These are phyloP conservation scores for Solenopsis invicta DNA, from an alignment of 1,140 invertebrate species.

Conservation along the genomic window DNA sequence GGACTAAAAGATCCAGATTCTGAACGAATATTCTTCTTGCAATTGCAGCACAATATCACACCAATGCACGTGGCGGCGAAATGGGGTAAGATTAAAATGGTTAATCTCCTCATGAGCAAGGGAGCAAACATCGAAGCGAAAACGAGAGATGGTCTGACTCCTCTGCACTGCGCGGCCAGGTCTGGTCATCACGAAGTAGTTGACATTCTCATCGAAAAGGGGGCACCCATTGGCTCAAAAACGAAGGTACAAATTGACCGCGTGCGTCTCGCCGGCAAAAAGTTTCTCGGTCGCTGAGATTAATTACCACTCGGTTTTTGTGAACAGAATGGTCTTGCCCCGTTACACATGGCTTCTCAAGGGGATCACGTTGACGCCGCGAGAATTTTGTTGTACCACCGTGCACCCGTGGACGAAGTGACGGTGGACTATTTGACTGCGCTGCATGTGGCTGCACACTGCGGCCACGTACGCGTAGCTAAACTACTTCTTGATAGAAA, in stretches of 20 bases:
- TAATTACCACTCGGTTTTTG: conserved; percentile 58
- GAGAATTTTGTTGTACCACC: conserved; percentile 95
- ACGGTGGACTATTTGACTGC: conserved; percentile 99
- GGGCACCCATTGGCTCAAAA: conserved; percentile 97
- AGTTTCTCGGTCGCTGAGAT: neutral
- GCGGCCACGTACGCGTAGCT: conserved; percentile 97
- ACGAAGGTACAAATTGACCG: conserved; percentile 93
- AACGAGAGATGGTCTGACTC: conserved; percentile 97
- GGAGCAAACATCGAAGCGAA: conserved; percentile 97
- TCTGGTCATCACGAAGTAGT: conserved; percentile 99
- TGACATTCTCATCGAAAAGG: conserved; percentile 95
- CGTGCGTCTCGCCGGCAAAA: neutral
- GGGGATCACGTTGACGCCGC: conserved; percentile 99
- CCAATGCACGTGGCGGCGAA: conserved; percentile 98
- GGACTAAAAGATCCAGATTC: neutral
- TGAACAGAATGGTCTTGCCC: conserved; percentile 94
- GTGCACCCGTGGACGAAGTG: conserved; percentile 98
- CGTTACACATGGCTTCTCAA: conserved; percentile 97
- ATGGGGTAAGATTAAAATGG: conserved; percentile 98
- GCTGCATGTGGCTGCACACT: conserved; percentile 98
- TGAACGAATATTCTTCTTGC: conserved; percentile 4
- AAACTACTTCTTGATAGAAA: conserved; percentile 97
- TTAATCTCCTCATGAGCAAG: conserved; percentile 93
- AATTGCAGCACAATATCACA: conserved; percentile 93
- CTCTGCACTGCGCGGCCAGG: conserved; percentile 96